Percentiles rank a stretch among this genome's conserved stretches.
Evolutionary conservation across 2,888 invertebrate species (phyloP).

Genomic region (Sipha maydis): DNA sequence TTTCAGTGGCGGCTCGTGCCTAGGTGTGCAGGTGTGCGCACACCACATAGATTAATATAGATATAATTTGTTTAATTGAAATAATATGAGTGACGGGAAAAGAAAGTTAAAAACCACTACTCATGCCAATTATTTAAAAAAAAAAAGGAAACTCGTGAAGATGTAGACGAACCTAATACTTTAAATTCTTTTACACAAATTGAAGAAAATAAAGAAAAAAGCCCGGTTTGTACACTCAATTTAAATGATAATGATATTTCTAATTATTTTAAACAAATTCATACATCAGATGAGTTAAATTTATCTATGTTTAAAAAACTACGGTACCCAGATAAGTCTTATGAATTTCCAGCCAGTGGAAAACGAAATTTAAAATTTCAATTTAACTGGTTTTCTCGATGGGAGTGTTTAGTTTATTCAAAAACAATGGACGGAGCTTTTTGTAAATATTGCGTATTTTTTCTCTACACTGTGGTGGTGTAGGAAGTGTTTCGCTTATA

Average conservation of each 20-base stretch:
- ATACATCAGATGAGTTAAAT: neutral
- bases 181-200: neutral
- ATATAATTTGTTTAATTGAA: too few relatives aligned
- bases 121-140: neutral
- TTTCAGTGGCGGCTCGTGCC: too few relatives aligned
- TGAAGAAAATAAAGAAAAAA: conserved; percentile 12
- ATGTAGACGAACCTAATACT: conserved; percentile 8
- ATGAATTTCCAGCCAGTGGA: neutral
- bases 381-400: neutral
- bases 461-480: neutral
- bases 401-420: conserved; percentile 16
- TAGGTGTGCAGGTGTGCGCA: too few relatives aligned
- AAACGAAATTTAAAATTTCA: conserved; percentile 27
- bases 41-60: too few relatives aligned
- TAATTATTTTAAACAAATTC: conserved; percentile 17
- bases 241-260: conserved; percentile 18
- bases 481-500: conserved; percentile 22
- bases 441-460: conserved; percentile 1
- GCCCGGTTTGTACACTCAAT: conserved; percentile 23
- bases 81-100: neutral
- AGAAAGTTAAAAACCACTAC: conserved; percentile 9
- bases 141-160: conserved; percentile 15
- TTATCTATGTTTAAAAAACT: neutral
- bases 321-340: conserved; percentile 9
- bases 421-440: neutral